phyloP scores from a whole-genome alignment of 2,797 vertebrate species.

The Sciaenops ocellatus region DNA sequence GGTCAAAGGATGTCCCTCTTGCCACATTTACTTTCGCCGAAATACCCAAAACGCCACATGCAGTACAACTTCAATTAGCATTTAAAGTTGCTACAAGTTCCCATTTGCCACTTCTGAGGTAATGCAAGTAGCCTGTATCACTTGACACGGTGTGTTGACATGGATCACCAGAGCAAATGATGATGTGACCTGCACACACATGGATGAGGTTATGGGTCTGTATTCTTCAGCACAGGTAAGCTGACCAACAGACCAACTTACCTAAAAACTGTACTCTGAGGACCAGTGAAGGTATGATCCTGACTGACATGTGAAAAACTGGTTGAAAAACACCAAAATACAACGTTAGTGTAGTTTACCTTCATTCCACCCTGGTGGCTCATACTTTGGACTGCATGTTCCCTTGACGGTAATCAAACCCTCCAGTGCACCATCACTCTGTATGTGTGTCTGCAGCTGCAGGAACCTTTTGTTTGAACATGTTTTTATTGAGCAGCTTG shows the following conservation, averaged over 20 bases:
- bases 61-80: conserved; percentile 33
- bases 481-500: neutral
- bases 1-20: neutral
- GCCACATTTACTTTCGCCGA: neutral
- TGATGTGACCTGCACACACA: conserved; percentile 21
- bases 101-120: neutral
- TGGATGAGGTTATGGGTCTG: conserved; percentile 1
- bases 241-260: conserved; percentile 1
- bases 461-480: neutral
- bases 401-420: conserved; percentile 20
- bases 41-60: conserved; percentile 1
- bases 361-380: conserved; percentile 14
- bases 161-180: conserved; percentile 60
- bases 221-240: conserved; percentile 6
- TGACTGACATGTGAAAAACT: neutral
- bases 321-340: neutral
- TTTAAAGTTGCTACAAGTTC: conserved; percentile 34
- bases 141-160: conserved; percentile 16
- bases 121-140: neutral
- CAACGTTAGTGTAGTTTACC: neutral
- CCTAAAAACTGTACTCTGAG: neutral
- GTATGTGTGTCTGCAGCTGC: neutral
- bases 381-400: neutral
- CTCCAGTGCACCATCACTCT: conserved; percentile 4
- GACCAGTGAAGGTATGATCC: neutral